These are phyloP conservation scores for Chrysoperla carnea DNA, from an alignment of 1,140 invertebrate species.

Conservation along the genomic window DNA sequence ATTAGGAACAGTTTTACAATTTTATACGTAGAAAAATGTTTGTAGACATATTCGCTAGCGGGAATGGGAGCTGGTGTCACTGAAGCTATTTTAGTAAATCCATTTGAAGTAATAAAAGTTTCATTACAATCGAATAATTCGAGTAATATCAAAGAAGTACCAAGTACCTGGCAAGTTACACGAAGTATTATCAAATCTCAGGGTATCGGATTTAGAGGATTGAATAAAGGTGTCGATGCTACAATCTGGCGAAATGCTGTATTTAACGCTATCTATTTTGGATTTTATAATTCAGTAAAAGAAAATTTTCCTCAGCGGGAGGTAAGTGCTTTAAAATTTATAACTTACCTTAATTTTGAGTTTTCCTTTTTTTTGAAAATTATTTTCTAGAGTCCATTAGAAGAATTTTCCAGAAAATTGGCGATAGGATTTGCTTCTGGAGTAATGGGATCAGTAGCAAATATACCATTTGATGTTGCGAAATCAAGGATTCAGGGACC, in stretches of 20 bases:
- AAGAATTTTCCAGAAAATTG: slow-evolving; percentile 53
- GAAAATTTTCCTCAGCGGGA: slow-evolving; percentile 48
- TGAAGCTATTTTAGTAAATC: slow-evolving; percentile 80
- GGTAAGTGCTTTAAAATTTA: slow-evolving; percentile 24
- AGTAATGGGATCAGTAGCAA: slow-evolving; percentile 64
- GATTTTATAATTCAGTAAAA: slow-evolving; percentile 85
- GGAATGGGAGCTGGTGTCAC: slow-evolving; percentile 73
- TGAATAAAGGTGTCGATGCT: slow-evolving; percentile 78
- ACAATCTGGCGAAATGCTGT: slow-evolving; percentile 74
- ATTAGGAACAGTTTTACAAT: slow-evolving; percentile 3
- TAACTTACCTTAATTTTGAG: neutral
- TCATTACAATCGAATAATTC: slow-evolving; percentile 52
- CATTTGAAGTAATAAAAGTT: slow-evolving; percentile 91
- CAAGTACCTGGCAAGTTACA: slow-evolving; percentile 62
- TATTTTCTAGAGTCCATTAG: slow-evolving; percentile 37
- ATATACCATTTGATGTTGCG: slow-evolving; percentile 92
- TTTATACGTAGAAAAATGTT: slow-evolving; percentile 8
- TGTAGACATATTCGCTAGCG: slow-evolving; percentile 69
- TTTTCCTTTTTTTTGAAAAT: neutral
- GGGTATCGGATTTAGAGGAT: slow-evolving; percentile 56
- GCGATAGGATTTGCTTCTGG: slow-evolving; percentile 71
- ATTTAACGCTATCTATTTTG: slow-evolving; percentile 89
- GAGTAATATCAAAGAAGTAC: slow-evolving; percentile 27
- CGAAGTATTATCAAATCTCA: slow-evolving; percentile 54
- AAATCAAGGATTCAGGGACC: slow-evolving; percentile 89